Evolutionary conservation across 2,797 vertebrate species (phyloP), one percentile per base, ranked within the genome.

Genomic region (Crypturellus tataupa): DNA sequence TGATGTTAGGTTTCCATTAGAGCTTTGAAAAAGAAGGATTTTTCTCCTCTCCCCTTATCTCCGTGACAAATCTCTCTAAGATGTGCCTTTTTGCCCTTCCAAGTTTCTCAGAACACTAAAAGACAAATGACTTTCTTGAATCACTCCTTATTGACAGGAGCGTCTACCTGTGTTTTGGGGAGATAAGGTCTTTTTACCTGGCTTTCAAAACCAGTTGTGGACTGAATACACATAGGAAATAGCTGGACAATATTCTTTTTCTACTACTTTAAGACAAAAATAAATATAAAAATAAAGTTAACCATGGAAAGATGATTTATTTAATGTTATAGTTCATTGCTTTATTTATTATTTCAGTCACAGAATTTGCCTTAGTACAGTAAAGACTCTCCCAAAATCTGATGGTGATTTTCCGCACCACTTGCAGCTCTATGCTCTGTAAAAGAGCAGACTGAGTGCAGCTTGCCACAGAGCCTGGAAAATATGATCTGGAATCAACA

Each of bases 141-240:
- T 97, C 86, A 69, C 62, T 58, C 71, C 64, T 51, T 77, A 73
- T 71, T 96, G 95, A 92, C 84, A 82, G 70, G 56, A 46, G 47
- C 79, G n/a, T 53, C 77, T 80, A 51, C 83, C 73, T 91, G 76
- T 93, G 91, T 79, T 93, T 87, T 13, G 5, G 33, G 71, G 62
- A 96, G 90, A 93, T 95, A 94, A 95, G 65, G 25, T 53, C n/a
- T 79, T 58, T 77, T 88, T 70, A 80, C 72, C 72, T 55, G 77
- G 23, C n/a, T 87, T 40, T 90, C 37, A 35, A 24, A 65, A 60
- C 3, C 15, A n/a, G 15, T 23, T 81, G 42, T 73, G 73, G 37
- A 24, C 58, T 64, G 58, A 84, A 72, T 69, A 56, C 10, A 25
- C 16, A 35, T 2, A 55, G 56, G 37, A 69, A 78, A 42, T 47